These are phyloP conservation scores for Terrapene triunguis DNA, from an alignment of 2,113 vertebrate species.

Conservation along the genomic window DNA sequence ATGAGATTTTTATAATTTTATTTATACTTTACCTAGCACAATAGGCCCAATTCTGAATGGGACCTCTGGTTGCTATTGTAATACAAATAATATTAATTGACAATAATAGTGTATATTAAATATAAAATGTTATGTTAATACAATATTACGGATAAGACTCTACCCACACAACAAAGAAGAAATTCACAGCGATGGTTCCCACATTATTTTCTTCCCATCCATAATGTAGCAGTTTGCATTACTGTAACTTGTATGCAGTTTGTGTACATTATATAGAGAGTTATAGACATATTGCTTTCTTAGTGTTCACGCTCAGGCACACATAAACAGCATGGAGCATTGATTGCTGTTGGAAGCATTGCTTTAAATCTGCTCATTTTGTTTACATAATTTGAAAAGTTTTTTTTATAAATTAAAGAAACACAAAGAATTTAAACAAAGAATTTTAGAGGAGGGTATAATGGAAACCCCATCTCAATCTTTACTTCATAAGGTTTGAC, in stretches of 20 bases:
- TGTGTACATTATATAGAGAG: not conserved
- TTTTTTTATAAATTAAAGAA: not conserved
- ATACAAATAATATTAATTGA: not conserved
- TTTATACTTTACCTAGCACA: not conserved
- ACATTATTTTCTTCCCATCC: not conserved
- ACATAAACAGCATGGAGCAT: not conserved
- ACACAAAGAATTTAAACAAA: not conserved
- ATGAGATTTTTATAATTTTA: not conserved
- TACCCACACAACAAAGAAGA: not conserved
- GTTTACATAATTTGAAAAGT: not conserved
- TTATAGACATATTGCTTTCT: not conserved
- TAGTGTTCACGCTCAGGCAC: not conserved
- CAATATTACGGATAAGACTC: not conserved
- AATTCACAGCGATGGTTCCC: not conserved
- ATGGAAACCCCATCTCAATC: not conserved
- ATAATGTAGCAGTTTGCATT: not conserved
- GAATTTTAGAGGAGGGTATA: not conserved
- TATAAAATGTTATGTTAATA: not conserved
- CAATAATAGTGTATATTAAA: not conserved
- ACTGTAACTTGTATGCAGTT: not conserved
- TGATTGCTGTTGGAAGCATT: not conserved
- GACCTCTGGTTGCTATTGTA: not conserved
- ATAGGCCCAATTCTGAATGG: not conserved
- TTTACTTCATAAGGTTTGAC: not conserved
- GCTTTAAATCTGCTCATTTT: not conserved